phyloP scores from a whole-genome alignment of 1,140 invertebrate genomes.

The Pteromalus puparum region DNA sequence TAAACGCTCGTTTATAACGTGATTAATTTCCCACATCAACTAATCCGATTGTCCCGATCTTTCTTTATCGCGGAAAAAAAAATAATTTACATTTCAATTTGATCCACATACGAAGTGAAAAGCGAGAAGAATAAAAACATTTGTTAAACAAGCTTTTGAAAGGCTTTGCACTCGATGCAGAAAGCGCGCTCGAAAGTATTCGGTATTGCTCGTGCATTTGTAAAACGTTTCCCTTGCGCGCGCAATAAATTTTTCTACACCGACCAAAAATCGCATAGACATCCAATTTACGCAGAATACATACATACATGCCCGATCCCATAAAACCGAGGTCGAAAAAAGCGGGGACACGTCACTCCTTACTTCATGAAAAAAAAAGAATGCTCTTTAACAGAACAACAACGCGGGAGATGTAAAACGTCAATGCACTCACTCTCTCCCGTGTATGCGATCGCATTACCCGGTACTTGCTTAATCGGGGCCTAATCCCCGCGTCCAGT shows the following conservation, averaged over 20 bases:
- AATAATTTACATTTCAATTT: neutral
- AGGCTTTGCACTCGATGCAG: neutral
- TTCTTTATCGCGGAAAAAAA: neutral
- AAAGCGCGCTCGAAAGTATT: neutral
- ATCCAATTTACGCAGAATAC: neutral
- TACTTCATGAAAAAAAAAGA: neutral
- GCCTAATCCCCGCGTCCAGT: slow-evolving; percentile 25
- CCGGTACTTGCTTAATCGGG: slow-evolving; percentile 33
- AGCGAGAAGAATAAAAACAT: neutral
- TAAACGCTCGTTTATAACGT: neutral
- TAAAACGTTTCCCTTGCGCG: no score
- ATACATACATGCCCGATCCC: neutral
- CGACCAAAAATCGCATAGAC: neutral
- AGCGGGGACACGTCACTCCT: neutral
- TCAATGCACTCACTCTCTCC: neutral
- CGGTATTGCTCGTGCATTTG: neutral
- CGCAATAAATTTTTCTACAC: no score
- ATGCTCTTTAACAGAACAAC: neutral
- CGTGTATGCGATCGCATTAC: slow-evolving; percentile 14
- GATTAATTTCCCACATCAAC: neutral
- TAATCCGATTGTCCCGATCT: neutral
- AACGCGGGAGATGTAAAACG: neutral
- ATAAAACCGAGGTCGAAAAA: neutral
- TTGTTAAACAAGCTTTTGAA: neutral
- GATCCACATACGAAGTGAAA: neutral